Conservation (phyloP, 2,888 invertebrate species). For the Drosophila percnosoma region DNA sequence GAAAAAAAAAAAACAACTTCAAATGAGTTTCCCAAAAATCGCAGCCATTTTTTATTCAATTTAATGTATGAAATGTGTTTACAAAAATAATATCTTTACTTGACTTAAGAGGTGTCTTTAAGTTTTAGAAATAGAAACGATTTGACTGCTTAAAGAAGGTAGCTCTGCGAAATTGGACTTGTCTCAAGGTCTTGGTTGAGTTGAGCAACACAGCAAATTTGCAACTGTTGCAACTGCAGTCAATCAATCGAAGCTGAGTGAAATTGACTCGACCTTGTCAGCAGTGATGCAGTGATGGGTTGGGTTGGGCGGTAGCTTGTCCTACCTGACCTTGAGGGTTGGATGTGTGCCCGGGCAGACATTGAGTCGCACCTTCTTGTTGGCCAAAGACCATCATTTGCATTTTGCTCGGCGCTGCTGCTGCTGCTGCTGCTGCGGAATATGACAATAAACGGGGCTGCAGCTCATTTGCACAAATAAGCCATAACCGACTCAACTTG, state of each 20-base stretch:
- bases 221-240: not conserved
- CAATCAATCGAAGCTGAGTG: not conserved
- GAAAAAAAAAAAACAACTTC: too few species aligned
- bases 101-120: not conserved
- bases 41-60: too few species aligned
- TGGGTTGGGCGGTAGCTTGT: not conserved
- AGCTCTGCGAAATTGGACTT: not conserved
- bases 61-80: too few species aligned
- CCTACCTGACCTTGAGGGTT: conserved; percentile 52
- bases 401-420: conserved; percentile 51
- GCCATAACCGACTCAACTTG: conserved; percentile 63
- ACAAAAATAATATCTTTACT: too few species aligned
- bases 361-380: conserved; percentile 30
- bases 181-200: not conserved
- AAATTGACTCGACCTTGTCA: conserved; percentile 25
- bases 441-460: conserved; percentile 71
- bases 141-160: not conserved
- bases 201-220: not conserved
- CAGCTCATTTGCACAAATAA: conserved; percentile 80
- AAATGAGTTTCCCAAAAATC: too few species aligned
- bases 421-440: conserved; percentile 29
- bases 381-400: conserved; percentile 68
- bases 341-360: conserved; percentile 17
- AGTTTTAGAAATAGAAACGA: not conserved
- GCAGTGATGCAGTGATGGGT: conserved; percentile 4